These are phyloP conservation scores for Carollia perspicillata DNA, from an alignment of 2,113 vertebrate genomes.

Conservation along the genomic window DNA sequence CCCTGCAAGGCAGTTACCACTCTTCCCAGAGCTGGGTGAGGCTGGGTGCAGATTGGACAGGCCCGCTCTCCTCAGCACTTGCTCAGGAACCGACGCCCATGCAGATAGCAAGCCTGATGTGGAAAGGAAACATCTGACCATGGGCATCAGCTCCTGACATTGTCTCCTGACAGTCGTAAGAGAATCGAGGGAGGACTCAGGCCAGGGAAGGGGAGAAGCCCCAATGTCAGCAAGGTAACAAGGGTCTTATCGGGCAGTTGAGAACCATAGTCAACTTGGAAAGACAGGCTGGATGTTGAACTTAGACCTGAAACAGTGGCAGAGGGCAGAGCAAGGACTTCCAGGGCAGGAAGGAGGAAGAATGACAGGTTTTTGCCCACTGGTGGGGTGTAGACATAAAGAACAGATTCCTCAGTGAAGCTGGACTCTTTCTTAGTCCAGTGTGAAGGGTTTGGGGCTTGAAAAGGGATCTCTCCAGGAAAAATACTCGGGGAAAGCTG, in stretches of 20 bases:
- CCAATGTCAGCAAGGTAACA: neutral
- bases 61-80: neutral
- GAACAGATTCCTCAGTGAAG: neutral
- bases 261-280: neutral
- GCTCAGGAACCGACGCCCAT: neutral
- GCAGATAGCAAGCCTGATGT: neutral
- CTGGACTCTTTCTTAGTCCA: neutral
- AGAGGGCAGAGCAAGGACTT: neutral
- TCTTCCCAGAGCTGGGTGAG: neutral
- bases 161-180: rapidly evolving
- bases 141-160: neutral
- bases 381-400: neutral
- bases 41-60: neutral
- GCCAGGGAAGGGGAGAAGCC: neutral
- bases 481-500: neutral
- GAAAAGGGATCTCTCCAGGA: neutral
- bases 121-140: neutral
- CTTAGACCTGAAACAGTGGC: neutral
- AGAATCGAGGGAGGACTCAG: neutral
- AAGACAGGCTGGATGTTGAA: neutral
- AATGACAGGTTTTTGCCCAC: neutral
- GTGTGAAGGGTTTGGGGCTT: neutral
- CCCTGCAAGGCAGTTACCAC: rapidly evolving
- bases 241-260: neutral
- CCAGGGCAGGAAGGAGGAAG: neutral